Percentiles rank a stretch among this genome's conserved stretches.
Evolutionary conservation across 1,140 invertebrate species (phyloP).

Genomic region (Doryteuthis pealeii): DNA sequence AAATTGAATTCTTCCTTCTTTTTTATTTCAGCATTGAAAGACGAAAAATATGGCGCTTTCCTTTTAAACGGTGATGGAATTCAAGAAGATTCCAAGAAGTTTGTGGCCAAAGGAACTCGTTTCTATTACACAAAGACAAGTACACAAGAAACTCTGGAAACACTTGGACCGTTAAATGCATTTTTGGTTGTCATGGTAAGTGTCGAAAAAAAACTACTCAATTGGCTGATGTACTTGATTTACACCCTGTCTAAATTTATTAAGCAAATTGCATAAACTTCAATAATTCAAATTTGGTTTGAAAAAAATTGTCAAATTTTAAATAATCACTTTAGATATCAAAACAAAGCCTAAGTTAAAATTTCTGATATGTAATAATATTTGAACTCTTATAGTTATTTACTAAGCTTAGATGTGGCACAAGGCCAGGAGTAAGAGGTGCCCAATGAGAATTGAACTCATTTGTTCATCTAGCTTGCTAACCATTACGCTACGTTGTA

Average conservation of each 20-base stretch:
- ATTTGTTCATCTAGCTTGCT: neutral
- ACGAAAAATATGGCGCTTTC: slow-evolving; percentile 23
- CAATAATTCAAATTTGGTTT: too few relatives aligned
- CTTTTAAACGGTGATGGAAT: slow-evolving; percentile 35
- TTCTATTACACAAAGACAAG: slow-evolving; percentile 61
- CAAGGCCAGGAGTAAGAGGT: too few relatives aligned
- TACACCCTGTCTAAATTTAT: too few relatives aligned
- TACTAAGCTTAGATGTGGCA: too few relatives aligned
- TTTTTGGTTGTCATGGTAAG: slow-evolving; percentile 65
- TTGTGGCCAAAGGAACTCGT: slow-evolving; percentile 52
- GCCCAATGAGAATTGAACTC: neutral
- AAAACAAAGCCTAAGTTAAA: too few relatives aligned
- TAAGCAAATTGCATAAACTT: too few relatives aligned
- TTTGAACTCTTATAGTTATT: neutral
- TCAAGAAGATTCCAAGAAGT: slow-evolving; percentile 23
- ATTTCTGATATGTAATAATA: too few relatives aligned
- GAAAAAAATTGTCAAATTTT: too few relatives aligned
- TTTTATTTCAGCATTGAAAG: slow-evolving; percentile 31
- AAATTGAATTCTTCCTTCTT: too few relatives aligned
- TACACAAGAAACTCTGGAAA: slow-evolving; percentile 60
- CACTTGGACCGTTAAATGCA: slow-evolving; percentile 63
- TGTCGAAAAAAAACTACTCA: neutral
- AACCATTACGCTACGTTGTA: neutral
- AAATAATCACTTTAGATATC: too few relatives aligned
- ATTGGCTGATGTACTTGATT: neutral